These are phyloP conservation scores for Eulemur macaco DNA, from an alignment of 2,113 vertebrate genomes.

Conservation along the genomic window DNA sequence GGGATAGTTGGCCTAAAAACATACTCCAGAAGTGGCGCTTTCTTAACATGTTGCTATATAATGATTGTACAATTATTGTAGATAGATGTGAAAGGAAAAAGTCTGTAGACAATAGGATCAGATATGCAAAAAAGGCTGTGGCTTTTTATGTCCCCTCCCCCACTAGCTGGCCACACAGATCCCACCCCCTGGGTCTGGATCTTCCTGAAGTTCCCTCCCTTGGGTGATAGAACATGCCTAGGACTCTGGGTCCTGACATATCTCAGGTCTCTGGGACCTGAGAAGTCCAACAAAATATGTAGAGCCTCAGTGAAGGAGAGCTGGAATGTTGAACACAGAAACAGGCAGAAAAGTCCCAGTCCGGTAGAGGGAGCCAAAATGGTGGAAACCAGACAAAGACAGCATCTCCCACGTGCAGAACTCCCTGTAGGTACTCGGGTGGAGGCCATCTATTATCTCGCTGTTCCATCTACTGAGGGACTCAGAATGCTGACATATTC, in stretches of 20 bases:
- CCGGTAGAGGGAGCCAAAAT: neutral
- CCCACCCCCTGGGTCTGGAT: neutral
- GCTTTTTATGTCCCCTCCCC: neutral
- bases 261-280: neutral
- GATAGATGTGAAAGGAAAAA: neutral
- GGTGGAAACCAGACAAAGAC: neutral
- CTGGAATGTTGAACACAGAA: neutral
- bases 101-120: neutral
- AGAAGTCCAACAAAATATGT: neutral
- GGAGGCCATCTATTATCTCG: neutral
- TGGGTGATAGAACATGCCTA: neutral
- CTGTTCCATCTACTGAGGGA: too few species aligned
- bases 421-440: neutral
- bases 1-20: neutral
- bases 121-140: neutral
- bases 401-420: neutral
- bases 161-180: neutral
- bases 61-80: fast-evolving
- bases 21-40: neutral
- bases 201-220: neutral
- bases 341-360: neutral
- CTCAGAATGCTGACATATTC: neutral
- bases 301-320: neutral
- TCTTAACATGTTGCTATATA: neutral
- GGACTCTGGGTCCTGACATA: neutral